A percentile compares a stretch with the other conserved stretches of the same genome.
phyloP scores from a whole-genome alignment of 2,797 vertebrate genomes.

The Mus minutoides region DNA sequence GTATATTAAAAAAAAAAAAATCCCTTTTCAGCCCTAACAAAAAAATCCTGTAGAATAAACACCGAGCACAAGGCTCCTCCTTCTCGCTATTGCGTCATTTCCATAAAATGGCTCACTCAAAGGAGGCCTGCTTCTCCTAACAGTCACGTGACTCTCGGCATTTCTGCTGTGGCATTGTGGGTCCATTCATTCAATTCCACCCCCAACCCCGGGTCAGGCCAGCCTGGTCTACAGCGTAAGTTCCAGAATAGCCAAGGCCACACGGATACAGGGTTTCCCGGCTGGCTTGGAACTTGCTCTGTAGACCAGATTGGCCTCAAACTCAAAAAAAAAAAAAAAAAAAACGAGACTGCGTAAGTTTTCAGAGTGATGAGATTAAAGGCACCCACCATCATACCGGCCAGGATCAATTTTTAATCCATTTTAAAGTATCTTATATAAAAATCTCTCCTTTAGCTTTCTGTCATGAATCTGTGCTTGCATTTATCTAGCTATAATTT shows the following conservation, averaged over 20 bases:
- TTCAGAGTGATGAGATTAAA: background rate
- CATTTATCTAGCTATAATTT: background rate
- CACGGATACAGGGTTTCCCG: background rate
- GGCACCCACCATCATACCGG: background rate
- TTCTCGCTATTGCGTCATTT: background rate
- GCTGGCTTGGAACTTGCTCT: background rate
- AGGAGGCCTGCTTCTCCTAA: background rate
- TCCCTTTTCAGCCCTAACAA: background rate
- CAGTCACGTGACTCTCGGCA: background rate
- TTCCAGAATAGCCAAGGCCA: background rate
- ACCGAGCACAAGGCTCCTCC: accelerated
- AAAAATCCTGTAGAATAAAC: accelerated
- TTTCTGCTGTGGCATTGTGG: background rate
- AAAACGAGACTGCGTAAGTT: background rate
- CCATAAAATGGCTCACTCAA: background rate
- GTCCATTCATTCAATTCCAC: background rate
- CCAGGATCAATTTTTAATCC: background rate
- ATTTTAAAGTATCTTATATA: background rate
- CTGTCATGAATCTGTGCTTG: background rate
- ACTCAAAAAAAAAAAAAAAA: too few species aligned
- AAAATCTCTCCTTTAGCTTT: background rate
- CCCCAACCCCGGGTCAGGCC: background rate
- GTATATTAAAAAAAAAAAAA: background rate
- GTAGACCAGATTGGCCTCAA: background rate
- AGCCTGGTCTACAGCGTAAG: background rate